phyloP scores from a whole-genome alignment of 35 echinoderm and acorn worm species.

The Holothuria glaberrima region DNA sequence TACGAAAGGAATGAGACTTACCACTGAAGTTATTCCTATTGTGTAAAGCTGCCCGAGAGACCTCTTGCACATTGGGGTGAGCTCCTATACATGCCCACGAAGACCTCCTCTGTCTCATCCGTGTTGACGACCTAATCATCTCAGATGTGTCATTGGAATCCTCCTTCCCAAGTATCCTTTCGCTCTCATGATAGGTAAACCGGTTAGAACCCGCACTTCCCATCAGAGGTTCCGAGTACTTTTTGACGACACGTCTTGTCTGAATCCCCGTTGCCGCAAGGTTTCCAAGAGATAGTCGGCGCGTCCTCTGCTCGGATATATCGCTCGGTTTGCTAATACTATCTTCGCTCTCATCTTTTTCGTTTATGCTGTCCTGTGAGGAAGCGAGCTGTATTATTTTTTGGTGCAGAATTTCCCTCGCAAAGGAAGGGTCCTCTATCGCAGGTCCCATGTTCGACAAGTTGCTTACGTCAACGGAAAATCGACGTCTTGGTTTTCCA shows the following conservation, averaged over 20 bases:
- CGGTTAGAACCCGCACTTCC: not conserved
- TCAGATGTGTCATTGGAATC: not conserved
- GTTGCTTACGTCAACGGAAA: constrained; percentile 29
- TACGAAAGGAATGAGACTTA: not conserved
- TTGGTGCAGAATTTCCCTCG: constrained; percentile 47
- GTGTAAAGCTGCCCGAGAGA: not conserved
- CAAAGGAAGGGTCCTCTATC: constrained; percentile 28
- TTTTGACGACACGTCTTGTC: not conserved
- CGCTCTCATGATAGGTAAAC: too few species aligned
- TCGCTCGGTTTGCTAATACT: not conserved
- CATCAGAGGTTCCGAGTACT: not conserved
- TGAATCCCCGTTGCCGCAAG: not conserved
- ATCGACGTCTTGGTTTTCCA: not conserved
- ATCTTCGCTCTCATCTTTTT: constrained; percentile 11
- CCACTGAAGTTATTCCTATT: not conserved
- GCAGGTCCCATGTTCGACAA: not conserved
- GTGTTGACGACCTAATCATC: not conserved
- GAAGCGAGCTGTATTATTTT: constrained; percentile 30
- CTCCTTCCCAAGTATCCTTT: too few species aligned
- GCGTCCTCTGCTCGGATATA: constrained; percentile 6
- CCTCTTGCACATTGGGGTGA: not conserved
- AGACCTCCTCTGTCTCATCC: not conserved
- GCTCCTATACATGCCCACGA: constrained; percentile 36
- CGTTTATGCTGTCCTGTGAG: constrained; percentile 40
- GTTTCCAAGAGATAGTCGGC: constrained; percentile 25